These are phyloP conservation scores for Empis livida DNA, from an alignment of 2,888 invertebrate genomes.

Conservation along the genomic window DNA sequence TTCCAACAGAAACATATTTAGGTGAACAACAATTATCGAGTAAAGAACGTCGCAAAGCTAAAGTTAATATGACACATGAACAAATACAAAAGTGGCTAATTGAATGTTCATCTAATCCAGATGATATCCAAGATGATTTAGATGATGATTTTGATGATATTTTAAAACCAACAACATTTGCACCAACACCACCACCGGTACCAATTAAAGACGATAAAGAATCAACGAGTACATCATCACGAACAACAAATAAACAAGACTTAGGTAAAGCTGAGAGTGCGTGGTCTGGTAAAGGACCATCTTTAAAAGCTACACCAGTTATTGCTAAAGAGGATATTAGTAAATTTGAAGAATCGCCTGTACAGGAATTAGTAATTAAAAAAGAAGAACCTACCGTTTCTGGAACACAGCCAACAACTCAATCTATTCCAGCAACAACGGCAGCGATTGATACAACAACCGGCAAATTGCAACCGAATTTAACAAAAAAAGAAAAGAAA, in stretches of 20 bases:
- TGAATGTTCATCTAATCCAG: slow-evolving; percentile 41
- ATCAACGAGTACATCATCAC: slow-evolving; percentile 29
- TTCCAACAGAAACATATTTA: slow-evolving; percentile 34
- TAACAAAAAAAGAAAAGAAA: slow-evolving; percentile 13
- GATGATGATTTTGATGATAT: slow-evolving; percentile 34
- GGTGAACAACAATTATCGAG: slow-evolving; percentile 34
- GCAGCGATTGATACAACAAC: slow-evolving; percentile 6
- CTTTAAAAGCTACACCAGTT: slow-evolving; percentile 32
- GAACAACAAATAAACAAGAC: slow-evolving; percentile 28
- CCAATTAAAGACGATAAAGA: slow-evolving; percentile 23
- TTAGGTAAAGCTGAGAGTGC: slow-evolving; percentile 31
- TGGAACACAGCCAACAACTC: slow-evolving; percentile 9
- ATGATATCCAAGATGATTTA: slow-evolving; percentile 34
- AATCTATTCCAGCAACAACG: slow-evolving; percentile 9
- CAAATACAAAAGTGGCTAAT: slow-evolving; percentile 54
- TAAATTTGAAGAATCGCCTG: slow-evolving; percentile 13
- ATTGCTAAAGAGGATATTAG: slow-evolving; percentile 21
- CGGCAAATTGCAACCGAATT: slow-evolving; percentile 1
- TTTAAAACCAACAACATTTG: slow-evolving; percentile 26
- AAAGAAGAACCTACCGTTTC: slow-evolving; percentile 6
- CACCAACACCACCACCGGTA: slow-evolving; percentile 23
- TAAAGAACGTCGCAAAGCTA: slow-evolving; percentile 39
- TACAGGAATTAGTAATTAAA: slow-evolving; percentile 9
- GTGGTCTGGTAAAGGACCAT: slow-evolving; percentile 35
- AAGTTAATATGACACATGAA: slow-evolving; percentile 56